Evolutionary conservation across 2,888 invertebrate genomes (phyloP), one percentile per base, ranked within the genome.

Genomic region (Tetranychus truncatus): DNA sequence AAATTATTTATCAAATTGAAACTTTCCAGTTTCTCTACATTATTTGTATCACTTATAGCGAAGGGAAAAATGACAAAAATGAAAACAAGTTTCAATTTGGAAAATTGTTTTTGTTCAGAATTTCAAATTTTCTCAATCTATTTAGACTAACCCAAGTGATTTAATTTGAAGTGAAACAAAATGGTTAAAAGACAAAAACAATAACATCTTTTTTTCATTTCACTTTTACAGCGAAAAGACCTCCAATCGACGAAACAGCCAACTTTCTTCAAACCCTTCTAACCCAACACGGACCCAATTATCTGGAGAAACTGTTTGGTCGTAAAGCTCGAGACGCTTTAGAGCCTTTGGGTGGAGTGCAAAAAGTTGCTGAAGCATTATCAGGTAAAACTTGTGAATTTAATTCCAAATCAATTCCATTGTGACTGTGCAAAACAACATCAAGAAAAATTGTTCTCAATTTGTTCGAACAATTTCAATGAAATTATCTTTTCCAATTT

Each of bases 301-400:
- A 95, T 84, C 86, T 95, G 82, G 94, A 94, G 84, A 96, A 95
- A 84, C 86, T 95, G 76, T 96, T 96, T 82, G 95, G 95, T n/a
- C 91, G 89, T 83, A 95, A 94, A 85, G 95, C 95, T 46, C 86
- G 93, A 79, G 92, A 95, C 82, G 92, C 93, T 3, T 86, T 95
- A 75, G 89, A 89, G 80, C 94, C 92, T 3, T 86, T 96, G 77
- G 95, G 95, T 71, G 95, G 95, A 71, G 92, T 95, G 21, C 91
- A 95, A 81, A 91, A 91, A 84, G 95, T 96, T 74, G 95, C 95
- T 77, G 94, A 95, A 80, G 94, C 95, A 76, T 86, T 95, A 77
- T 92, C 92, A 84, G 92, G 92, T 92, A 84, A 24, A 24, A 20
- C 5, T 74, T 66, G 5, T n/a, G 8, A 67, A 44, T n/a, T 55